Base-by-base conservation (phyloP, 23 tunicate species). In the Halocynthia roretzi region DNA sequence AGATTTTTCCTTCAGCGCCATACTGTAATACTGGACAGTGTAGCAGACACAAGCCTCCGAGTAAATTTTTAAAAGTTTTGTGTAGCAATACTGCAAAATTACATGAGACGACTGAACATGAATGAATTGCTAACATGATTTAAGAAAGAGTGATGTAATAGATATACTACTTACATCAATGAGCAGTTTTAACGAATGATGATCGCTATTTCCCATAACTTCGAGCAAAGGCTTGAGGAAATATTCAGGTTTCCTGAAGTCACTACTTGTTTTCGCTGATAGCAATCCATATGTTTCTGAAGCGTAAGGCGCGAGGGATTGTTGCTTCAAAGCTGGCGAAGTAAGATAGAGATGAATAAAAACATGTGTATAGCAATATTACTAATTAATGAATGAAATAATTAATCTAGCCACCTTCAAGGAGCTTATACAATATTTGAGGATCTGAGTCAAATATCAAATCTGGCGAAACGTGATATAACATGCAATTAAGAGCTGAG, bases 1-100 rank as follows among this genome's bases (percentile, higher is more conserved):
- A 17, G 21, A 17, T 8, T 12, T 31, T 61, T 63, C 76, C 11
- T 67, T 66, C 6, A 63, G 15, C 0, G 10, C 19, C 8, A 76
- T 15, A 56, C 57, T 53, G 12, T 74, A 54, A 11, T 50, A 11
- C 40, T 14, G 55, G 55, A 87, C 52, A 22, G 58, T 50, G 50
- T 21, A 87, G 19, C 51, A 8, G 21, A 77, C 82, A 77, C 86
- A 63, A 70, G 67, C 9, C 40, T 67, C 55, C 15, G 83, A 86
- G 67, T 76, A 82, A 5, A 82, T 54, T 57, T 82, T 82, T 10
- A 81, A 51, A 7, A 87, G 74, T 53, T 87, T 87, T 7, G 15
- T 61, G 50, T 77, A 62, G 66, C 83, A 82, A 70, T 87, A 82
- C 93, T 87, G 69, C 6, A 82, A 87, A 67, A 80, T 2, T 80